Evolutionary conservation across 2,113 vertebrate genomes (phyloP), one percentile per base, ranked within the genome.

Genomic region (Raja brachyura): DNA sequence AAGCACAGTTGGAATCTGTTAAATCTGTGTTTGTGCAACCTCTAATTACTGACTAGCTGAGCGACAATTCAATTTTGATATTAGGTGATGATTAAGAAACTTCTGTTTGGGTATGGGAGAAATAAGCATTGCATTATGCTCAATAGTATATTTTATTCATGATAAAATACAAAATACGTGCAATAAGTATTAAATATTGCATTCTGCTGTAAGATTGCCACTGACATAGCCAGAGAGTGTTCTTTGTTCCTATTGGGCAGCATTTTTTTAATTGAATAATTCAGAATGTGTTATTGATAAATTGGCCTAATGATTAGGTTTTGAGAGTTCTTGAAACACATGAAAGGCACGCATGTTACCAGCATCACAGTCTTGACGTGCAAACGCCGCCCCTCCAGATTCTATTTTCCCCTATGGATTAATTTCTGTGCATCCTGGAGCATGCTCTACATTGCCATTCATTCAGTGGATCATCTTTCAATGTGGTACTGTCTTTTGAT

Each of bases 241-340:
- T 5, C 66, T 25, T 73, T 66, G 70, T 22, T 61, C 33, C 73
- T 25, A 8, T 48, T 92, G 66, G 63, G 0, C 14, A n/a, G 48
- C 22, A 48, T 73, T 48, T 79, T 73, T 48, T 0, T 48, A 48
- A 39, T 92, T 92, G 90, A 92, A 92, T 90, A 90, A 66, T 73
- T 92, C 66, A 74, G 28, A 63, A 48, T 68, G 3, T 25, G 22
- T 70, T 92, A 73, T 10, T 48, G 66, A 25, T 73, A 70, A 92
- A 48, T 92, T 13, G 13, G 33, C 20, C 8, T 73, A 48, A 39
- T 73, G 66, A 5, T 33, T 92, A 66, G 70, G 28, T 28, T 77
- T 14, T 68, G 63, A 61, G 59, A 73, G 63, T 73, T 92, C 14
- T 70, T 20, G 1, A 73, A 48, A 92, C 73, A 39, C 18, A 20